Conservation (phyloP, 1,140 invertebrate species). For the Dinoponera quadriceps region DNA sequence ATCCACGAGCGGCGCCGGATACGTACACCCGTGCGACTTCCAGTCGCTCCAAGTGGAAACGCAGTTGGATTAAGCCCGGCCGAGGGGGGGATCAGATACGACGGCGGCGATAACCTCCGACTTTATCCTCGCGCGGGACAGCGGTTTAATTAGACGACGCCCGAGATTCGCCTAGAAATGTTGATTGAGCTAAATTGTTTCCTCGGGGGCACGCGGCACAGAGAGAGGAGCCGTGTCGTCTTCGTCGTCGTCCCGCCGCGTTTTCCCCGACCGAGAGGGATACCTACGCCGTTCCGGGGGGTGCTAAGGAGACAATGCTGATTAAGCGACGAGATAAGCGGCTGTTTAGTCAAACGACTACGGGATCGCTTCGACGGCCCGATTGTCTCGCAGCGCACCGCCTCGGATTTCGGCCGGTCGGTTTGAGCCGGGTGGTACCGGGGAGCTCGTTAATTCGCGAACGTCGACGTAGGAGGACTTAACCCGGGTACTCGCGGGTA, state of each 20-base stretch:
- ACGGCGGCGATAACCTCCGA: constrained; percentile 81
- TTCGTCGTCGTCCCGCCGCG: not conserved
- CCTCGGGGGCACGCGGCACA: constrained; percentile 68
- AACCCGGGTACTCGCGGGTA: no score
- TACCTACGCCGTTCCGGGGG: constrained; percentile 50
- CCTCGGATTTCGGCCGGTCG: constrained; percentile 25
- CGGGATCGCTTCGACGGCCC: constrained; percentile 40
- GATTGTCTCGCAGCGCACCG: constrained; percentile 33
- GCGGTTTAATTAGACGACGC: constrained; percentile 85
- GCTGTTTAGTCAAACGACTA: constrained; percentile 74
- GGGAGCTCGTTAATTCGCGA: constrained; percentile 51
- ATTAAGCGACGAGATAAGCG: constrained; percentile 81
- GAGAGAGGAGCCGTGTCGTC: no score
- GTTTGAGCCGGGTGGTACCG: not conserved
- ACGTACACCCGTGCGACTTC: constrained; percentile 1
- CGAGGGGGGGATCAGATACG: constrained; percentile 78
- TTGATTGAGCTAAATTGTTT: constrained; percentile 87
- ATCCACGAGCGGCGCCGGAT: not conserved
- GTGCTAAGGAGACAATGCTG: constrained; percentile 83
- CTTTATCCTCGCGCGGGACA: constrained; percentile 84
- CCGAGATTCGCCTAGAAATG: constrained; percentile 83
- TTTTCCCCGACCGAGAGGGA: constrained; percentile 24
- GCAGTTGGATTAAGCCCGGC: constrained; percentile 79
- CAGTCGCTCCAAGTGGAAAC: constrained; percentile 59
- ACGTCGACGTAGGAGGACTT: no score